Base-by-base conservation (phyloP, 2,888 invertebrate species). In the Melanophora roralis region DNA sequence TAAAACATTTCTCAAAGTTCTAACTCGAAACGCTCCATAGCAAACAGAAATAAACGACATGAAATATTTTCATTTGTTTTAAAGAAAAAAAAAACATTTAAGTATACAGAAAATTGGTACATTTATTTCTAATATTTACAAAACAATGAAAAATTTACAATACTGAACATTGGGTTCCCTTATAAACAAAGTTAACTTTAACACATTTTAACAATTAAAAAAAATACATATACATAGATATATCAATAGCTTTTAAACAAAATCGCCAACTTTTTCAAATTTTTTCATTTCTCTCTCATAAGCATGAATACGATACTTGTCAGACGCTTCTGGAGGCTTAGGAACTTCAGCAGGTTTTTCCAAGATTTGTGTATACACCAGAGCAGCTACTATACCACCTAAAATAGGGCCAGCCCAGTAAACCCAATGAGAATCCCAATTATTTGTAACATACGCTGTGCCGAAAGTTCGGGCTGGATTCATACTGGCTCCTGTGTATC, bases 381-480 rank as follows among this genome's bases (percentile, higher is more conserved):
- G 91, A 5, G 94, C 94, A 3, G 94, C 96, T 0, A 93, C 93
- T 53, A 95, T 91, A 6, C 95, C 97, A 43, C 97, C 97, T 1
- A 94, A 91, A 77, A 95, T 92, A 0, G 97, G 97, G 0, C 97
- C 97, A 12, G 94, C 92, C 97, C 97, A 97, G 90, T 96, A 97
- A 0, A 96, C 94, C 97, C 97, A 97, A 85, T 97, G 97, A 83
- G 95, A 89, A 4, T 91, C 89, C 94, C 96, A 97, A 38, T 90
- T 90, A 77, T 93, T 93, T 83, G 93, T 93, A 68, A 96, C 93
- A 23, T 96, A 93, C 1, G 97, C 96, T 0, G 96, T 95, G 73
- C 97, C 97, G 86, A 97, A 93, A 73, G 95, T 94, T 78, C 97
- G 92, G 0, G 97, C 97, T 0, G 97, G 97, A 91, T 97, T 97